These are phyloP conservation scores for Trachemys scripta DNA, from an alignment of 2,113 vertebrate species.

Conservation along the genomic window DNA sequence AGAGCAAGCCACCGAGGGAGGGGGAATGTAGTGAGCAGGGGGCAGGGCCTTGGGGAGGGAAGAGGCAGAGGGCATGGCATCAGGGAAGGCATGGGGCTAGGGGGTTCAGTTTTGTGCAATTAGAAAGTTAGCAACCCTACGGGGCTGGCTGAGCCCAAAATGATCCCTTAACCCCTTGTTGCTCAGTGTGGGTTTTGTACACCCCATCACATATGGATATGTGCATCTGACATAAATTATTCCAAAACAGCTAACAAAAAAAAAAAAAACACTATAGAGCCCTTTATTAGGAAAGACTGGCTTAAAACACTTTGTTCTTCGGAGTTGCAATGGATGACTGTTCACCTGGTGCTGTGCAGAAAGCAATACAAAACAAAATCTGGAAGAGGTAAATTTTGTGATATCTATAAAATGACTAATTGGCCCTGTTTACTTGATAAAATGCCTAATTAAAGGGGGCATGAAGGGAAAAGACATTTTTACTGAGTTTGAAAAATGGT, in stretches of 20 bases:
- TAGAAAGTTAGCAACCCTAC: background rate
- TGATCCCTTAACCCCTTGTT: too few relatives aligned
- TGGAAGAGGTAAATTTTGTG: background rate
- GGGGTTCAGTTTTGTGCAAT: too few relatives aligned
- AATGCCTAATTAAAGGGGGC: constrained; percentile 8
- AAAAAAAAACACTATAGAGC: background rate
- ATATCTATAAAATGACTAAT: background rate
- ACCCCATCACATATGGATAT: background rate
- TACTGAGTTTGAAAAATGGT: constrained; percentile 33
- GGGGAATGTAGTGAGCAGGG: too few relatives aligned
- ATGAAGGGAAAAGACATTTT: constrained; percentile 18
- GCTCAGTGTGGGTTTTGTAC: too few relatives aligned
- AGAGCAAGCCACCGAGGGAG: too few relatives aligned
- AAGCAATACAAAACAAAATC: background rate
- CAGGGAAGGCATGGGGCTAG: too few relatives aligned
- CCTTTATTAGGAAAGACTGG: background rate
- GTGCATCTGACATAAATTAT: background rate
- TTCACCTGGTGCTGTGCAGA: fast-evolving
- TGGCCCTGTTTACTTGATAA: constrained; percentile 14
- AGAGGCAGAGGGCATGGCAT: too few relatives aligned
- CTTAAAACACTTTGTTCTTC: background rate
- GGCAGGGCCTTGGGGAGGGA: too few relatives aligned
- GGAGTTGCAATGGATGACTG: background rate
- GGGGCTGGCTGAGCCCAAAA: background rate
- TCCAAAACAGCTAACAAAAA: background rate